phyloP scores from a whole-genome alignment of 1,140 invertebrate species.

The Ctenoplectra terminalis region DNA sequence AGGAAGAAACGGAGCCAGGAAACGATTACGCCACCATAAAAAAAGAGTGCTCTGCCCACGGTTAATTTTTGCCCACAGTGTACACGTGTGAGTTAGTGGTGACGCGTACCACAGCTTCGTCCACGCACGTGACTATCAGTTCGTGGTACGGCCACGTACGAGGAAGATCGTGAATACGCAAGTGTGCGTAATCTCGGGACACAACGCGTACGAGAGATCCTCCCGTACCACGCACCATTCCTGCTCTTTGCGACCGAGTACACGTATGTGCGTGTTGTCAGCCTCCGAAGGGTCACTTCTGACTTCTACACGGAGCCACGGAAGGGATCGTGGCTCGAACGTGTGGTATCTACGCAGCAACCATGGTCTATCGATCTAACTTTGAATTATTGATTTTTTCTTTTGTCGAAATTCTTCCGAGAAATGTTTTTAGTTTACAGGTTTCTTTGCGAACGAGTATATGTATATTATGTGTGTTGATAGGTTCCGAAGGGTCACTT shows the following conservation, averaged over 20 bases:
- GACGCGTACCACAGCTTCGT: conserved; percentile 10
- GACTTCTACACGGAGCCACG: background rate
- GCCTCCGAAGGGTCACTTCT: background rate
- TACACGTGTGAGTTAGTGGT: conserved; percentile 17
- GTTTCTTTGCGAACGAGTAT: background rate
- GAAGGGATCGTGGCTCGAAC: too few species aligned
- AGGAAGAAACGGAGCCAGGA: conserved; percentile 5
- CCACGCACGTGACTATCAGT: conserved; percentile 36
- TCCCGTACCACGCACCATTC: conserved; percentile 23
- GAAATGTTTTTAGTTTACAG: too few species aligned
- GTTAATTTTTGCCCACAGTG: conserved; percentile 11
- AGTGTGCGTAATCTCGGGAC: conserved; percentile 38
- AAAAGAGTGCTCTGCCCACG: conserved; percentile 21
- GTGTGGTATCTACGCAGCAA: too few species aligned
- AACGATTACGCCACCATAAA: conserved; percentile 8
- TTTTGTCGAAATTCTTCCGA: too few species aligned
- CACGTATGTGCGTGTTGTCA: too few species aligned
- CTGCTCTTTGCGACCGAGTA: background rate
- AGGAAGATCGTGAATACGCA: background rate
- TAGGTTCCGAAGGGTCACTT: background rate
- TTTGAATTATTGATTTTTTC: too few species aligned
- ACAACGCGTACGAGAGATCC: background rate
- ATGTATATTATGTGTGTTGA: too few species aligned
- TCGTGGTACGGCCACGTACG: conserved; percentile 49
- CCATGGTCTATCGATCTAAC: too few species aligned